Evolutionary conservation across 1,140 invertebrate species (phyloP), one percentile per base, ranked within the genome.

Genomic region (Pseudomyrmex gracilis): DNA sequence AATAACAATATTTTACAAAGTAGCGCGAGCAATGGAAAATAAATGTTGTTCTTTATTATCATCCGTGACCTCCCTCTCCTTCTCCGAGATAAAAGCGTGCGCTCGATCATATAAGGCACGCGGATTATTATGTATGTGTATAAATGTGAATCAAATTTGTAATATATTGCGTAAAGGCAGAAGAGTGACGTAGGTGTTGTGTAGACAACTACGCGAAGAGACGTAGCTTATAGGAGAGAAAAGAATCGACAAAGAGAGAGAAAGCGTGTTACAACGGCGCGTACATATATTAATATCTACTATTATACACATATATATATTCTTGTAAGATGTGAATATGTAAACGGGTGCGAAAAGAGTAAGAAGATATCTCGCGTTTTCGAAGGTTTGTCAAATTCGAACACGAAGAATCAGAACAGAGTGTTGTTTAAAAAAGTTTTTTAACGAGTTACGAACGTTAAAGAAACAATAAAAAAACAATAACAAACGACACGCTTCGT

Each of bases 121-220:
- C 57, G 43, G 34, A 57, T n/a, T 58, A 58, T 58, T 80, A 77
- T 66, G 49, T 77, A 70, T 80, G 66, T 70, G 66, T 80, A 70
- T 60, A 80, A 80, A 58, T 70, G 51, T 57, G 66, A 80, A 80
- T 80, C 64, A 80, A 80, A 80, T 10, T 78, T 51, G 76, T 80
- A 80, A 70, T 70, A 80, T 80, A 80, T 78, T 70, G 61, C 34
- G 9, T 70, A 57, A 57, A 3, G 45, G 15, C 20, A 20, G 43
- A 55, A 80, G 43, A 13, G 20, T 58, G 2, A 45, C 34, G 61
- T 53, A 8, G 10, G 20, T 24, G 58, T 68, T 45, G 13, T 12
- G 10, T 58, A 34, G 20, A 7, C 7, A 24, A n/a, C 34, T 63
- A 68, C 15, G 43, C n/a, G 45, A n/a, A n/a, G 57, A 24, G 15